Conservation (phyloP, 2,888 invertebrate genomes). For the Theretra japonica region DNA sequence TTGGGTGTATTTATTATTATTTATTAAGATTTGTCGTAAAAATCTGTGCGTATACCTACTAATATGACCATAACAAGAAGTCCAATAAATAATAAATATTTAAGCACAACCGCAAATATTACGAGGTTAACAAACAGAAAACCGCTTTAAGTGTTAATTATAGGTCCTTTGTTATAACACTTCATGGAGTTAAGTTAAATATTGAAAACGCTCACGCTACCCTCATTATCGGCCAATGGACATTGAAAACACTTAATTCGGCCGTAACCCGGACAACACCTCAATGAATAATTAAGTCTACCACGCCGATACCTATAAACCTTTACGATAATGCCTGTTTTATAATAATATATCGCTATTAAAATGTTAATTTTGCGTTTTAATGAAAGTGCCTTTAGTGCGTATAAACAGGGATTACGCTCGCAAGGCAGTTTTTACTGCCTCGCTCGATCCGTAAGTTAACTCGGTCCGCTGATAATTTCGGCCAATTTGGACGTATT, state of each 20-base stretch:
- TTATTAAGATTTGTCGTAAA: too few relatives aligned
- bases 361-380: slow-evolving; percentile 81
- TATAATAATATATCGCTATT: slow-evolving; percentile 80
- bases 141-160: neutral
- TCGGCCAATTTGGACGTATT: neutral
- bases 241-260: slow-evolving; percentile 40
- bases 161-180: neutral
- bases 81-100: neutral
- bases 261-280: slow-evolving; percentile 41
- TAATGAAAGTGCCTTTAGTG: slow-evolving; percentile 80
- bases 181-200: slow-evolving; percentile 5
- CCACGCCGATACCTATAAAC: slow-evolving; percentile 61
- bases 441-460: slow-evolving; percentile 68
- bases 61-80: too few relatives aligned
- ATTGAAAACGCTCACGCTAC: slow-evolving; percentile 12
- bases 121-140: neutral
- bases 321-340: slow-evolving; percentile 67
- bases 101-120: neutral
- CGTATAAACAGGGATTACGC: slow-evolving; percentile 76
- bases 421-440: slow-evolving; percentile 73
- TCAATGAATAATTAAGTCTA: slow-evolving; percentile 59
- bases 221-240: slow-evolving; percentile 14
- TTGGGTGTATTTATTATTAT: too few relatives aligned
- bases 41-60: too few relatives aligned
- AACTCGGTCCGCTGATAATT: slow-evolving; percentile 34